Conservation (phyloP, 2,113 vertebrate genomes). For the Callospermophilus lateralis region DNA sequence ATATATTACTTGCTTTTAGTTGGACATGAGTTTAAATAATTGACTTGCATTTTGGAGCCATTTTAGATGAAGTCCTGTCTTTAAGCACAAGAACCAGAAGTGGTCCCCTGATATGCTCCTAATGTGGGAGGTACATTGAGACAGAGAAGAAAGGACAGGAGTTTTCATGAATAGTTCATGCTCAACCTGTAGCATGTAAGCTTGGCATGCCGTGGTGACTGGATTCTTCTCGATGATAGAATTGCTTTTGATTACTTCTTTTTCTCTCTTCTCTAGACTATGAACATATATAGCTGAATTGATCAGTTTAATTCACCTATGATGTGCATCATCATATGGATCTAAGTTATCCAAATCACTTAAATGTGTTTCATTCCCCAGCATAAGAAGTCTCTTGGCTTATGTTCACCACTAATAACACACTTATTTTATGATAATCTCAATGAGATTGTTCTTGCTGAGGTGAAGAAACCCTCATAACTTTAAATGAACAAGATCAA, state of each 20-base stretch:
- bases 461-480: background rate
- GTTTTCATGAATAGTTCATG: background rate
- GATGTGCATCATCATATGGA: background rate
- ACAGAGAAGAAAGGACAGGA: background rate
- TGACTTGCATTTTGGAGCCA: background rate
- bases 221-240: background rate
- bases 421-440: background rate
- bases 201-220: background rate
- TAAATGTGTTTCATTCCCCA: background rate
- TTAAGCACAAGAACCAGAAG: background rate
- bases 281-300: background rate
- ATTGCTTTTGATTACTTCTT: too few relatives aligned
- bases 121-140: background rate
- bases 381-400: background rate
- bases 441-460: background rate
- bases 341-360: background rate
- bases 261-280: background rate
- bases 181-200: accelerated
- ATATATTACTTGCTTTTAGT: background rate
- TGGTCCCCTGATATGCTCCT: background rate
- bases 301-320: background rate
- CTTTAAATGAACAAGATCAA: background rate
- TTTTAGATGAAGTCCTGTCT: background rate
- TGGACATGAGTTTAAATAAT: background rate
- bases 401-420: background rate